Evolutionary conservation across 2,797 vertebrate species (phyloP).

Genomic region (Xenopus petersii): DNA sequence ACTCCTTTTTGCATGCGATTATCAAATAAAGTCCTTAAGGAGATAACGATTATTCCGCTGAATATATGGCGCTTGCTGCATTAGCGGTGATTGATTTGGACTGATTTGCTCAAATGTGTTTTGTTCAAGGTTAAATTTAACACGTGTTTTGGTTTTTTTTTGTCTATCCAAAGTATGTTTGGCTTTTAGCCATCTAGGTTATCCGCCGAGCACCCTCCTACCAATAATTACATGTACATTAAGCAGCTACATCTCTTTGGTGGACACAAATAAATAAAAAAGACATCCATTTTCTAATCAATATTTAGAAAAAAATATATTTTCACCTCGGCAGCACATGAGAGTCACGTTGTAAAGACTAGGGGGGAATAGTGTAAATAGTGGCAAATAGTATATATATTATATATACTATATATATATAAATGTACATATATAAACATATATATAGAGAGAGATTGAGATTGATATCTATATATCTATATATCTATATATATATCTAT

Average conservation of each 20-base stretch:
- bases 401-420: no score
- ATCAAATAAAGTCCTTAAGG: constrained; percentile 66
- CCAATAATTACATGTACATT: not conserved
- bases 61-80: constrained; percentile 62
- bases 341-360: no score
- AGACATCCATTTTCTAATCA: constrained; percentile 24
- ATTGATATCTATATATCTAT: no score
- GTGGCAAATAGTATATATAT: no score
- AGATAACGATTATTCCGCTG: constrained; percentile 58
- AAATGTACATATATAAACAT: no score
- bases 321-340: not conserved
- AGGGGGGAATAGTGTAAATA: no score
- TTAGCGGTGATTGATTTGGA: constrained; percentile 64
- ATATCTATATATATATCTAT: no score
- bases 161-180: not conserved
- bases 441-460: no score
- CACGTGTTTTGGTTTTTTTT: not conserved
- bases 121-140: constrained; percentile 15
- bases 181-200: not conserved
- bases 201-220: not conserved
- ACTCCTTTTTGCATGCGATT: constrained; percentile 45
- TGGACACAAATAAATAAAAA: not conserved
- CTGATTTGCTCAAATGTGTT: constrained; percentile 45
- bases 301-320: constrained; percentile 3
- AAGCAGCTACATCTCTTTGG: not conserved